Evolutionary conservation across 2,113 vertebrate species (phyloP), one percentile per base, ranked within the genome.

Genomic region (Nannobrachium achirus): DNA sequence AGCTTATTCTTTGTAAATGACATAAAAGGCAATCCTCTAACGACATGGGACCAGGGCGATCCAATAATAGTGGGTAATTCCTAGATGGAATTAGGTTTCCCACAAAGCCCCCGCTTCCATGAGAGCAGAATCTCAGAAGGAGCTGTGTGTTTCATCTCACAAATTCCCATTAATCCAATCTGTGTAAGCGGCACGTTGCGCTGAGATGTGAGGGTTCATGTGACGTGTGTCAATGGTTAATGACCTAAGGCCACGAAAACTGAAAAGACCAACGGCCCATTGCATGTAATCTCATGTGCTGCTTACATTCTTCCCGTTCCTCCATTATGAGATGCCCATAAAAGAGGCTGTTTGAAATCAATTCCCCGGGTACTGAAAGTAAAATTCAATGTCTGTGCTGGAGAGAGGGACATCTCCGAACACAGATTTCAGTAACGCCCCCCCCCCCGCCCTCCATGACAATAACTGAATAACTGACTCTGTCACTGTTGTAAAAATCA

Each of bases 241-340:
- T 79, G 73, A 79, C 68, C 62, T 60, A 45, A 80, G 75, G 68
- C 66, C 38, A 69, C 58, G 45, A 56, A n/a, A 41, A 65, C 50
- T 79, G 77, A 83, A 76, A 71, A 76, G 76, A 75, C 41, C 67
- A 70, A 55, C 49, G 11, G 10, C 41, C 42, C 61, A 18, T 48
- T 68, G 40, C 46, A 44, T 55, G 53, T 75, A 65, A 10, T 7
- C 39, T 45, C 8, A 19, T 50, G n/a, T 56, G 25, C 68, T 78
- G 68, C 25, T 77, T 68, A 78, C 57, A 57, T 39, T 63, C 73
- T 56, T 38, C 50, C 46, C 44, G 13, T 15, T 58, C n/a, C 68
- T 72, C 64, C 9, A 52, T 69, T 75, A 84, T 73, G 10, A 10
- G 77, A 57, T 56, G 66, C 52, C 38, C 19, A 40, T 63, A 67